Conservation (phyloP, 2,888 invertebrate genomes). For the Saturnia pavonia region DNA sequence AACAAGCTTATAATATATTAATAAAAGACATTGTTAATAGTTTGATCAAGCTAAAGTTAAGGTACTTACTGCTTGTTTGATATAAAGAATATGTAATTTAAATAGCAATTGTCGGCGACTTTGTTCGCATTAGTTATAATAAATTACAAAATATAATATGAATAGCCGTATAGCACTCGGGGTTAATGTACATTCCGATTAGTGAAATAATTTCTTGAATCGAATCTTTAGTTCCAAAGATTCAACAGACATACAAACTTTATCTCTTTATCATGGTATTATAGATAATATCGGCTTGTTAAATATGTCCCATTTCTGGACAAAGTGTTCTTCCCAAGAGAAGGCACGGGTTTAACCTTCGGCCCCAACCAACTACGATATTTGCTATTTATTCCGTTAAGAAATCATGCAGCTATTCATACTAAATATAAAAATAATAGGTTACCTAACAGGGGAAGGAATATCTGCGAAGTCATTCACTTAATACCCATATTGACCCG, state of each 20-base stretch:
- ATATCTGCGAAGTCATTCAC: not conserved
- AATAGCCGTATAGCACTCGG: too few species aligned
- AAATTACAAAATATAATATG: too few species aligned
- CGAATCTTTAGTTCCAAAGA: too few species aligned
- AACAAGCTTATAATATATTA: too few species aligned
- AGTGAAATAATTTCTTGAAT: too few species aligned
- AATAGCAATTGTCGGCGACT: not conserved
- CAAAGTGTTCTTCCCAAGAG: not conserved
- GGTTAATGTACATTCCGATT: too few species aligned
- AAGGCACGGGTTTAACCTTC: not conserved
- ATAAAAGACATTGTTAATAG: too few species aligned
- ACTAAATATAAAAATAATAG: constrained; percentile 6
- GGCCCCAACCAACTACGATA: not conserved
- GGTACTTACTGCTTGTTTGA: too few species aligned
- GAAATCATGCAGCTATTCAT: not conserved
- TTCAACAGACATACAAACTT: too few species aligned
- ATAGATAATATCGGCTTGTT: not conserved
- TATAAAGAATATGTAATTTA: too few species aligned
- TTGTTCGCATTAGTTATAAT: too few species aligned
- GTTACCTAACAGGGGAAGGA: not conserved
- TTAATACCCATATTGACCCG: constrained; percentile 5
- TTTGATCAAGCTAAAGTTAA: too few species aligned
- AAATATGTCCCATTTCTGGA: not conserved
- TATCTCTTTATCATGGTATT: not conserved
- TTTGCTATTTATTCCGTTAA: not conserved